phyloP scores from a whole-genome alignment of 2,888 invertebrate genomes.

The Antheraea yamamai region DNA sequence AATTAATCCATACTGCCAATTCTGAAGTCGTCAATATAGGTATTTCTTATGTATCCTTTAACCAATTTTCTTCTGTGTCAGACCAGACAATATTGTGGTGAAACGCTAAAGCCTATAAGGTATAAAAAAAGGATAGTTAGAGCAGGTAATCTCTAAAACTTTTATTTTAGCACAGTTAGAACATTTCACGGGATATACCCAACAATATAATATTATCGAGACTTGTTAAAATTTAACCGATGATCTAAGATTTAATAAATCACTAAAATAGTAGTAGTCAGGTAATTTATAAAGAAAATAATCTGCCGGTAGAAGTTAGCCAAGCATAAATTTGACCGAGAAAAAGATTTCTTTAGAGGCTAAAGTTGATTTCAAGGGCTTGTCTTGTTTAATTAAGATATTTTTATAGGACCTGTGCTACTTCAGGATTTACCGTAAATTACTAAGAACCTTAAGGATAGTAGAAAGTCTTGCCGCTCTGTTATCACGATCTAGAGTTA shows the following conservation, averaged over 20 bases:
- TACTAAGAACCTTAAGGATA: neutral
- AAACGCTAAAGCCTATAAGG: no score
- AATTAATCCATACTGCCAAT: no score
- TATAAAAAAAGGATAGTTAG: no score
- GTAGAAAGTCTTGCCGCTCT: neutral
- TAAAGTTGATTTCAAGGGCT: neutral
- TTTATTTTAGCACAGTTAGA: no score
- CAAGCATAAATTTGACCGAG: neutral
- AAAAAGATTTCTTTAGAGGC: neutral
- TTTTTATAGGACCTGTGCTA: neutral
- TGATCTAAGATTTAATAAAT: neutral
- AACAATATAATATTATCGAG: no score
- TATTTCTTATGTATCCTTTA: no score
- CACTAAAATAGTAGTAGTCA: neutral
- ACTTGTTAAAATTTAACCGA: no score
- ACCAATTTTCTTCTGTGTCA: no score
- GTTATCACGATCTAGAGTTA: slow-evolving; percentile 3
- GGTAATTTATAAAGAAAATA: neutral
- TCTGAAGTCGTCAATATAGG: no score
- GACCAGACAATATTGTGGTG: no score
- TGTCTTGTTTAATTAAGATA: slow-evolving; percentile 1
- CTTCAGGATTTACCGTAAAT: neutral
- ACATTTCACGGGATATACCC: no score
- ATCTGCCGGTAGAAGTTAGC: neutral
- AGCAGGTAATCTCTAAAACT: no score